phyloP scores from a whole-genome alignment of 2,888 invertebrate genomes.

The Ischnura elegans region DNA sequence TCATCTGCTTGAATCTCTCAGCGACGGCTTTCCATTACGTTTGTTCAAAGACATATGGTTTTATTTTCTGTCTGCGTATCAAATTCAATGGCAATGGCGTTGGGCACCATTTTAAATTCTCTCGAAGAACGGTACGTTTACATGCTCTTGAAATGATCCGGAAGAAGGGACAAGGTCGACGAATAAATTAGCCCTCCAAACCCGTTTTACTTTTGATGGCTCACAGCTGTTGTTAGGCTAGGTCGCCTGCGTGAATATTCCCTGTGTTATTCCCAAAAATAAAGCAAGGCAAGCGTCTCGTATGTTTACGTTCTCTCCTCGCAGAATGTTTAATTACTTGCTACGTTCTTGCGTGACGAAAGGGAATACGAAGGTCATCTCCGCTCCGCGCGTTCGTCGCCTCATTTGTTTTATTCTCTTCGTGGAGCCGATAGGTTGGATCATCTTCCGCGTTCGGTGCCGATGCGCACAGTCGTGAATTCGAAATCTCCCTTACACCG shows the following conservation, averaged over 20 bases:
- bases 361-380: constrained; percentile 3
- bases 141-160: too few species aligned
- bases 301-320: neutral
- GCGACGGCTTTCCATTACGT: too few species aligned
- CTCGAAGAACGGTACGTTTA: too few species aligned
- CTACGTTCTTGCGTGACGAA: neutral
- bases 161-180: neutral
- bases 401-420: neutral
- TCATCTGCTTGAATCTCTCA: too few species aligned
- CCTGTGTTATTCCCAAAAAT: neutral
- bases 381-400: neutral
- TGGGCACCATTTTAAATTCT: too few species aligned
- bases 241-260: neutral
- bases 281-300: neutral
- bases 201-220: neutral
- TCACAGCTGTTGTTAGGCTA: constrained; percentile 1
- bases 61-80: too few species aligned
- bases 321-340: neutral
- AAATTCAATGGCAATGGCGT: too few species aligned
- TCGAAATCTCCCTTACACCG: neutral
- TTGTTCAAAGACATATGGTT: too few species aligned
- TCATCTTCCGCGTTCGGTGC: neutral
- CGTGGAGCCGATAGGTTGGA: neutral
- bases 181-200: neutral
- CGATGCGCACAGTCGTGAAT: neutral